Evolutionary conservation across 2,888 invertebrate genomes (phyloP).

Genomic region (Caenorhabditis uteleia): DNA sequence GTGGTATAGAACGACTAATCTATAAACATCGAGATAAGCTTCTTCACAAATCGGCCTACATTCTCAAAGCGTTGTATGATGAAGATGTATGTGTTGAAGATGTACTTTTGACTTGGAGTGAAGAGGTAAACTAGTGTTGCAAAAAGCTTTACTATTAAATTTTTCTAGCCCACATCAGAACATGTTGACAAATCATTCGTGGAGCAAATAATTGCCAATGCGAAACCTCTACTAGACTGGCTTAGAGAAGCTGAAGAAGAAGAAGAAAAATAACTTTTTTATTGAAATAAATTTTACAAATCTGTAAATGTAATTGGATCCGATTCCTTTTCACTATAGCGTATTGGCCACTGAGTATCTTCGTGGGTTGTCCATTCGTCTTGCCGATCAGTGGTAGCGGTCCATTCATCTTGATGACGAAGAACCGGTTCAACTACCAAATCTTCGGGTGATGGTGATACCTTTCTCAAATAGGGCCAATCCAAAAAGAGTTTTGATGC

Average conservation of each 20-base stretch:
- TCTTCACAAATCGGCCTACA: slow-evolving; percentile 85
- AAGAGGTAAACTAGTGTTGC: slow-evolving; percentile 79
- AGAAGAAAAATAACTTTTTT: no score
- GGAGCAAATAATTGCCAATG: slow-evolving; percentile 88
- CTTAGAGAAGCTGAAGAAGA: slow-evolving; percentile 91
- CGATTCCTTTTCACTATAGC: no score
- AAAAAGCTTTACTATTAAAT: neutral
- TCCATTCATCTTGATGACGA: no score
- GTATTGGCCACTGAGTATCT: no score
- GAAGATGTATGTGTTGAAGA: slow-evolving; percentile 92
- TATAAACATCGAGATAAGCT: slow-evolving; percentile 74
- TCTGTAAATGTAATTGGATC: no score
- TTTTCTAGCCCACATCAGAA: slow-evolving; percentile 78
- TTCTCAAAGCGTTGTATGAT: slow-evolving; percentile 91
- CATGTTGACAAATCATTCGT: slow-evolving; percentile 87
- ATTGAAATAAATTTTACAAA: no score
- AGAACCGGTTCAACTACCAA: no score
- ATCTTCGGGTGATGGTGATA: no score
- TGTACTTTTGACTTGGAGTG: slow-evolving; percentile 90
- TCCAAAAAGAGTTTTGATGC: no score
- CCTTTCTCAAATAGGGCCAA: no score
- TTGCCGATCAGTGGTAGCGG: no score
- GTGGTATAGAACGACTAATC: slow-evolving; percentile 88
- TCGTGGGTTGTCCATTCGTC: no score
- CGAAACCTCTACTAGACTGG: slow-evolving; percentile 94